Base-by-base conservation (phyloP, 2,797 vertebrate genomes). In the Lutjanus campechanus region DNA sequence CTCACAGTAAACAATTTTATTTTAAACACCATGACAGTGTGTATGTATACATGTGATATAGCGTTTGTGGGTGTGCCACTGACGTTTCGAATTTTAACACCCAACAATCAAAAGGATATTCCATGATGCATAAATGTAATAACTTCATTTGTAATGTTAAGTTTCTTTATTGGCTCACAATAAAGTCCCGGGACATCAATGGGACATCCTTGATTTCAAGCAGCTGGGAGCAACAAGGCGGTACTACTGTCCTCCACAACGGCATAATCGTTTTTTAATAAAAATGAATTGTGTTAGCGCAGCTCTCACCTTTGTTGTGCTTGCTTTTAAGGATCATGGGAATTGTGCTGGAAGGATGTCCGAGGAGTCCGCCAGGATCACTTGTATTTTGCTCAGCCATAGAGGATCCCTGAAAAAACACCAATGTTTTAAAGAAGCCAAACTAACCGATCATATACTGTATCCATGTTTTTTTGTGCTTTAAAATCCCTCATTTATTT, bases 231-330 rank as follows among this genome's bases (percentile, higher is more conserved):
- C 51, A 65, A 59, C n/a, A 51, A 58, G 46, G 40, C 11, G 66
- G 15, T 6, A 12, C 8, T 66, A 19, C 13, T 68, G 13, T 43
- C 15, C 19, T 60, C 44, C 59, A 71, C 17, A 43, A 44, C 9
- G 46, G 11, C n/a, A 17, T 5, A 17, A 64, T 91, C 85, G 76
- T 83, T 87, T 49, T 91, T 44, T 58, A 36, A 58, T 25, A 20
- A 6, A 6, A 73, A 58, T n/a, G 50, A 71, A 93, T 92, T 73
- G 55, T 20, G 16, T 11, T 17, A 53, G 71, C 51, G 17, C 47
- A 70, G 20, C 15, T n/a, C 15, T 76, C 79, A 95, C 95, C 94
- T 93, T 77, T 87, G 70, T 62, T 58, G 11, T 74, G 81, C 68
- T 87, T 93, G 82, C 77, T 84, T 74, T 76, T 82, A n/a, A 83